Conservation (phyloP, 2,888 invertebrate species). For the Ischnus inquisitorius region DNA sequence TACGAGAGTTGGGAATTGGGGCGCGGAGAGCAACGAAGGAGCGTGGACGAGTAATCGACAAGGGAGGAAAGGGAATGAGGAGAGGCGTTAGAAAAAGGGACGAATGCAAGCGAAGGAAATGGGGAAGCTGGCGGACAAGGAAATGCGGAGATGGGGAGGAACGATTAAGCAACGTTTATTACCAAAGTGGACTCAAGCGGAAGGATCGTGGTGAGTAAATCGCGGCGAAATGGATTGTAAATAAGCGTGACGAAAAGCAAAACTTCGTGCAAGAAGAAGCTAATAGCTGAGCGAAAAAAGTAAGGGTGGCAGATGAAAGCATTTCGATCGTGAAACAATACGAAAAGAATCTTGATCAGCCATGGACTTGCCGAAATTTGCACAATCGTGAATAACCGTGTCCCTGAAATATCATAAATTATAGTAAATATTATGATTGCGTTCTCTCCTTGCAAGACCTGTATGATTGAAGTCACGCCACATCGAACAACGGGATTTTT, state of each 20-base stretch:
- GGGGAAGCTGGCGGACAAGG: not conserved
- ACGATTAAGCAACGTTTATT: not conserved
- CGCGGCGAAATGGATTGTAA: not conserved
- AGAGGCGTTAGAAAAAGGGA: not conserved
- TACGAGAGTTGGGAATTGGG: no score
- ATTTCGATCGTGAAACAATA: not conserved
- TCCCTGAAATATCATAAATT: no score
- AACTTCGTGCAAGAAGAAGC: not conserved
- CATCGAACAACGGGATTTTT: no score
- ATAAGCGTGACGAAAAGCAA: not conserved
- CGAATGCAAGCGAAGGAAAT: not conserved
- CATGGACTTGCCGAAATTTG: no score
- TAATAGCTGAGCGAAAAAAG: not conserved
- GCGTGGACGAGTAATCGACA: not conserved
- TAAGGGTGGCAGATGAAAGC: not conserved
- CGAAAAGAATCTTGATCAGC: no score
- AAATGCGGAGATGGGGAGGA: not conserved
- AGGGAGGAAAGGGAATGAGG: not conserved
- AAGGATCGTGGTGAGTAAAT: not conserved
- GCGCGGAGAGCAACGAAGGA: not conserved
- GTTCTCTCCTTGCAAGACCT: no score
- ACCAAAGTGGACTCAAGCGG: not conserved
- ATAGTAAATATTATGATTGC: no score
- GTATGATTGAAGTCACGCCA: no score
- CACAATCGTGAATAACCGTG: no score